A percentile compares a stretch with the other conserved stretches of the same genome.
Conservation (phyloP, 2,113 vertebrate species). For the Hydropotes inermis region DNA sequence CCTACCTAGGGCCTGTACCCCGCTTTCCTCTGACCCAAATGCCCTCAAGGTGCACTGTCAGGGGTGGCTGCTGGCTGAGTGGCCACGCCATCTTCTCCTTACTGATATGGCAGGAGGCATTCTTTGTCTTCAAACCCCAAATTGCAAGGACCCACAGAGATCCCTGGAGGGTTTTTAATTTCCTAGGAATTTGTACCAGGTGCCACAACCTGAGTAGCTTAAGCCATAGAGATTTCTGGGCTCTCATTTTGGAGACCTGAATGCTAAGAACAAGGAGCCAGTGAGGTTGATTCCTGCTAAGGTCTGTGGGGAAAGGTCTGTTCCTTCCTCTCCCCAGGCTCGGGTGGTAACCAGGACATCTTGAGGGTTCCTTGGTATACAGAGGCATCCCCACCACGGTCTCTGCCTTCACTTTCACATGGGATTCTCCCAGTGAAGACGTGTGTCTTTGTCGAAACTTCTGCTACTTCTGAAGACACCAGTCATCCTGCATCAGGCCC, state of each 20-base stretch:
- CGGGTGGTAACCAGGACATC: background rate
- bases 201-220: background rate
- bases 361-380: background rate
- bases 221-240: background rate
- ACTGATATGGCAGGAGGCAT: background rate
- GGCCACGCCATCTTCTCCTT: background rate
- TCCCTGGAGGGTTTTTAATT: background rate
- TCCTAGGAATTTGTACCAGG: background rate
- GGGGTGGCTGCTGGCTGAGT: background rate
- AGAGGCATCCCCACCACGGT: background rate
- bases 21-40: background rate
- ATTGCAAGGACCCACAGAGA: background rate
- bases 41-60: background rate
- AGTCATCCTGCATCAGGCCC: background rate
- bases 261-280: background rate
- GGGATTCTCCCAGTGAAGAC: background rate
- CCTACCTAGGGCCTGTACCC: rapidly evolving
- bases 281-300: background rate
- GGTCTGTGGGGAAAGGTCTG: background rate
- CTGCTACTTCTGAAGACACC: background rate
- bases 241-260: background rate
- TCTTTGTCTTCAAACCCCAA: background rate
- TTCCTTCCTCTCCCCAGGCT: background rate
- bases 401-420: background rate
- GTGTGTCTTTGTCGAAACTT: background rate